A percentile compares a stretch with the other conserved stretches of the same genome.
phyloP scores from a whole-genome alignment of 2,113 vertebrate species.

The Vidua chalybeata region DNA sequence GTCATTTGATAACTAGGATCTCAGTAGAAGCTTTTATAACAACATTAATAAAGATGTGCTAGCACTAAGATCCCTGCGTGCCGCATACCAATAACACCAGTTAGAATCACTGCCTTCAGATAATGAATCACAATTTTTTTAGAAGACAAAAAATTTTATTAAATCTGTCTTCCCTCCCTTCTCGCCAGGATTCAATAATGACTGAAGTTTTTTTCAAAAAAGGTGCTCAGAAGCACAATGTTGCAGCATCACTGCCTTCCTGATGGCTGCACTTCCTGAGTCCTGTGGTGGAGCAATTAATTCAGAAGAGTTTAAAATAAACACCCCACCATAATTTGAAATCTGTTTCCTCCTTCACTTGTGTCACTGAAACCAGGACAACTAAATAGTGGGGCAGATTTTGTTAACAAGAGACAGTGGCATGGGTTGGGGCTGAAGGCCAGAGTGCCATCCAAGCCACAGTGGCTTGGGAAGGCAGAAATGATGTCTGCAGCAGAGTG shows the following conservation, averaged over 20 bases:
- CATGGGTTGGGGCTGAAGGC: background rate
- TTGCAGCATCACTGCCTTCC: background rate
- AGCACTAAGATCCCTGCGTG: background rate
- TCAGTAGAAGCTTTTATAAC: constrained; percentile 51
- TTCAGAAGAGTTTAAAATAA: background rate
- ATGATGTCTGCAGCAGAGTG: background rate
- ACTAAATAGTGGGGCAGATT: background rate
- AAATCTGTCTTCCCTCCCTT: background rate
- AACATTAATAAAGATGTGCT: constrained; percentile 33
- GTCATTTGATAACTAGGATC: constrained; percentile 52
- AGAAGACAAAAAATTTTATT: constrained; percentile 8
- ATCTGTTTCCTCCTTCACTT: background rate
- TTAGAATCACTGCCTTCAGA: constrained; percentile 37
- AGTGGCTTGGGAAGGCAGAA: background rate
- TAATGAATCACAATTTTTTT: constrained; percentile 4
- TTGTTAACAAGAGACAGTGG: background rate
- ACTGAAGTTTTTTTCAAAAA: background rate
- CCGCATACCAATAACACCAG: background rate
- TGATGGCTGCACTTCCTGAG: background rate
- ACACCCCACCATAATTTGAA: background rate
- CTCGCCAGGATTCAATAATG: background rate
- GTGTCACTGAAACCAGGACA: background rate
- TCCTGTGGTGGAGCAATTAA: background rate
- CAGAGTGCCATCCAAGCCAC: background rate
- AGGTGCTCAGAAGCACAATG: background rate